Percentiles rank a stretch among this genome's conserved stretches.
Evolutionary conservation across 2,888 invertebrate species (phyloP).

Genomic region (Machimus atricapillus): DNA sequence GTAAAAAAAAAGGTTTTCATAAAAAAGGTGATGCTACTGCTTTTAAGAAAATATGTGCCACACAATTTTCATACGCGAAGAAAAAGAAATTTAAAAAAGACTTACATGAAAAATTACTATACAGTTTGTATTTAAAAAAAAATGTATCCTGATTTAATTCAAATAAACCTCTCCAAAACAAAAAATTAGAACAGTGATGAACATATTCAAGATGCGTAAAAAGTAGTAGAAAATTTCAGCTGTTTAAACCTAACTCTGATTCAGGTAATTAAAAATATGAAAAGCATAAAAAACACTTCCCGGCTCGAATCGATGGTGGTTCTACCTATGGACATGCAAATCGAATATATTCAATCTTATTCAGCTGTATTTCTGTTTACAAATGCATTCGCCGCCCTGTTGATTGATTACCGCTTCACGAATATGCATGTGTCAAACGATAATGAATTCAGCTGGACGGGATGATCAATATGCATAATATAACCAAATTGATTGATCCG

Average conservation of each 20-base stretch:
- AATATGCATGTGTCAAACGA: slow-evolving; percentile 42
- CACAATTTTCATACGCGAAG: too few species aligned
- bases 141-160: too few species aligned
- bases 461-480: slow-evolving; percentile 43
- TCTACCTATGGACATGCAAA: background rate
- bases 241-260: background rate
- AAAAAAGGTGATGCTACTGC: too few species aligned
- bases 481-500: slow-evolving; percentile 46
- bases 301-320: background rate
- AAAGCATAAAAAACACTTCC: background rate
- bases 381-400: background rate
- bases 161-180: too few species aligned
- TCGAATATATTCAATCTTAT: background rate
- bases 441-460: slow-evolving; percentile 36
- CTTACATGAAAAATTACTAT: too few species aligned
- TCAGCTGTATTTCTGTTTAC: background rate
- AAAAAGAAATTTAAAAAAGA: too few species aligned
- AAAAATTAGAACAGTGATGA: too few species aligned
- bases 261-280: background rate
- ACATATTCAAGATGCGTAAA: too few species aligned
- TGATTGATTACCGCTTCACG: slow-evolving; percentile 44
- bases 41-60: too few species aligned
- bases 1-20: too few species aligned
- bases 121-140: too few species aligned
- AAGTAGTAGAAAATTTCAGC: background rate